Evolutionary conservation across 2,797 vertebrate species (phyloP).

Genomic region (Adelosebastes latens): DNA sequence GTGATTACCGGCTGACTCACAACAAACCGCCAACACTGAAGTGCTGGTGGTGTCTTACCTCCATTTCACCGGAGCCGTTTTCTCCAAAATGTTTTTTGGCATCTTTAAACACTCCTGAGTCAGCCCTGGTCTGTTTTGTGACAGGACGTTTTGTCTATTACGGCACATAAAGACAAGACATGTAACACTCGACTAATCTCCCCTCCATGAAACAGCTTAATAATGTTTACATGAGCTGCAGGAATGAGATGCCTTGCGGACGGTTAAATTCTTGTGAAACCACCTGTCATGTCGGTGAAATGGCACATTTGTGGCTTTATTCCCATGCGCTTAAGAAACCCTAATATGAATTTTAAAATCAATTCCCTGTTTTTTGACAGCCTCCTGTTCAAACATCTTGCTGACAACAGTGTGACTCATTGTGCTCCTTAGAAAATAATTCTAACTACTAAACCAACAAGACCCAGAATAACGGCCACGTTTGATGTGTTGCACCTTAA

Average conservation of each 20-base stretch:
- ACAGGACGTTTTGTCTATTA: conserved; percentile 12
- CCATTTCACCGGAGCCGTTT: conserved; percentile 17
- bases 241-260: neutral
- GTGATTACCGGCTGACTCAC: conserved; percentile 49
- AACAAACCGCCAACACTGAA: conserved; percentile 37
- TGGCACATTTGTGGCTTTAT: neutral
- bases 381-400: conserved; percentile 15
- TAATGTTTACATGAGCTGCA: conserved; percentile 29
- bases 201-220: neutral
- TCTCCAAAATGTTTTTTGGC: conserved; percentile 26
- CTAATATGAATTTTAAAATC: conserved; percentile 11
- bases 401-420: neutral
- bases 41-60: conserved; percentile 30
- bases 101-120: conserved; percentile 25
- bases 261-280: neutral
- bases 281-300: conserved; percentile 22
- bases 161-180: neutral
- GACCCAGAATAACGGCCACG: neutral
- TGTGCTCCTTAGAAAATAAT: neutral
- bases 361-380: neutral
- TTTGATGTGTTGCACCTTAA: conserved; percentile 3
- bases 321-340: neutral
- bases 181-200: conserved; percentile 1
- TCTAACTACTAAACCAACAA: neutral
- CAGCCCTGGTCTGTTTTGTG: neutral